Conservation (phyloP, 2,888 invertebrate species). For the Drosophila quinaria region DNA sequence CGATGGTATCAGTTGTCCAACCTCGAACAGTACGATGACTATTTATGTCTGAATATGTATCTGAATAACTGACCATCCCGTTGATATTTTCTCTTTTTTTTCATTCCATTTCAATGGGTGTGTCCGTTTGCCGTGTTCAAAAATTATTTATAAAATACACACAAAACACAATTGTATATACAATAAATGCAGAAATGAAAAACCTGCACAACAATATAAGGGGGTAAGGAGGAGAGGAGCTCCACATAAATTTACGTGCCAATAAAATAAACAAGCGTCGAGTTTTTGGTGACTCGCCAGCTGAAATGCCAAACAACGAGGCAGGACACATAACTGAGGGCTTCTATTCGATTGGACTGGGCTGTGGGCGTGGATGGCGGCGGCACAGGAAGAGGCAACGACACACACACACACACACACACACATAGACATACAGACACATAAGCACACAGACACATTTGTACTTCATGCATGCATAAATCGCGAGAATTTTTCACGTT, state of each 20-base stretch:
- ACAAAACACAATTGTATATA: constrained; percentile 45
- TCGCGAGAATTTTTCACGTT: constrained; percentile 80
- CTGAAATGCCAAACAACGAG: constrained; percentile 54
- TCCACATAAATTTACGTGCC: constrained; percentile 82
- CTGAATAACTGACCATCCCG: constrained; percentile 33
- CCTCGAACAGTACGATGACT: constrained; percentile 20
- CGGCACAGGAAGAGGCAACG: constrained; percentile 56
- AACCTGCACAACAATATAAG: constrained; percentile 41
- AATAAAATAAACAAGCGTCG: constrained; percentile 81
- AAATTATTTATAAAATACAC: constrained; percentile 71
- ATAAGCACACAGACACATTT: constrained; percentile 26
- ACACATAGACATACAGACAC: constrained; percentile 6
- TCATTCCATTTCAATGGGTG: constrained; percentile 51
- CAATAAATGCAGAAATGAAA: constrained; percentile 62
- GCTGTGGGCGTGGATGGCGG: constrained; percentile 7
- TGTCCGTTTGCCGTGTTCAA: constrained; percentile 64
- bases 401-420: constrained; percentile 49
- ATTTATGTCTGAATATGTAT: constrained; percentile 34
- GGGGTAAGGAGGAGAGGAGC: constrained; percentile 14
- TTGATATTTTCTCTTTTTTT: constrained; percentile 6
- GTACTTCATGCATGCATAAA: constrained; percentile 77
- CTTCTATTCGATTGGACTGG: constrained; percentile 19
- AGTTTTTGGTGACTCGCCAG: constrained; percentile 78
- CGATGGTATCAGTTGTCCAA: constrained; percentile 36
- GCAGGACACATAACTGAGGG: constrained; percentile 42